Evolutionary conservation across 2,113 vertebrate genomes (phyloP).

Genomic region (Albula glossodonta): DNA sequence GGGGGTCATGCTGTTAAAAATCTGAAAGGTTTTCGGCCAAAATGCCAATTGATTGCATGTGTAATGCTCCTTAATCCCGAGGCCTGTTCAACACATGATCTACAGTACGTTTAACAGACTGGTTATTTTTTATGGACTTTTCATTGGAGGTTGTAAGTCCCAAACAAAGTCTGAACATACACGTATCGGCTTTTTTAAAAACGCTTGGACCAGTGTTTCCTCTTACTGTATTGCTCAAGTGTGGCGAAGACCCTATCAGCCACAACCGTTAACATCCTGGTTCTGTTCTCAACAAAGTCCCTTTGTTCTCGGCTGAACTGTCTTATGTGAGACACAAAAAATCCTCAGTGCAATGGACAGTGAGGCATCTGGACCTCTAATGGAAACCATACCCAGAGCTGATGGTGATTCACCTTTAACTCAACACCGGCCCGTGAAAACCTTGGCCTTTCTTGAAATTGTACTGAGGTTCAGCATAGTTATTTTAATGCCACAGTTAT

Average conservation of each 20-base stretch:
- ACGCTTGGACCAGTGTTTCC: constrained; percentile 37
- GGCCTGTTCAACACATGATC: background rate
- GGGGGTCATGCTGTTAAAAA: too few relatives aligned
- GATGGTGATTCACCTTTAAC: background rate
- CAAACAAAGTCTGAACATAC: background rate
- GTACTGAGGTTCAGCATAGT: background rate
- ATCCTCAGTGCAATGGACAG: background rate
- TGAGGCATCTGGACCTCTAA: background rate
- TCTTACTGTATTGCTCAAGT: background rate
- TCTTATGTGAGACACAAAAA: background rate
- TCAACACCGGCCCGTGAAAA: background rate
- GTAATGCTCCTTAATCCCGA: too few relatives aligned
- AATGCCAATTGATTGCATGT: too few relatives aligned
- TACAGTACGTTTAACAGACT: background rate
- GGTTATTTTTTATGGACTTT: background rate
- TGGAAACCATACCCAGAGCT: background rate
- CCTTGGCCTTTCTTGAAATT: background rate
- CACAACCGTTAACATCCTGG: background rate
- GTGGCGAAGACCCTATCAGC: background rate
- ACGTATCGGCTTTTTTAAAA: background rate
- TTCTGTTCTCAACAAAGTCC: background rate
- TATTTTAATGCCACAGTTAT: background rate
- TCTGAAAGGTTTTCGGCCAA: too few relatives aligned
- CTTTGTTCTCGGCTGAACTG: background rate
- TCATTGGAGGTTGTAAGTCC: background rate